Evolutionary conservation across 2,888 invertebrate genomes (phyloP).

Genomic region (Dynastes hyllus): DNA sequence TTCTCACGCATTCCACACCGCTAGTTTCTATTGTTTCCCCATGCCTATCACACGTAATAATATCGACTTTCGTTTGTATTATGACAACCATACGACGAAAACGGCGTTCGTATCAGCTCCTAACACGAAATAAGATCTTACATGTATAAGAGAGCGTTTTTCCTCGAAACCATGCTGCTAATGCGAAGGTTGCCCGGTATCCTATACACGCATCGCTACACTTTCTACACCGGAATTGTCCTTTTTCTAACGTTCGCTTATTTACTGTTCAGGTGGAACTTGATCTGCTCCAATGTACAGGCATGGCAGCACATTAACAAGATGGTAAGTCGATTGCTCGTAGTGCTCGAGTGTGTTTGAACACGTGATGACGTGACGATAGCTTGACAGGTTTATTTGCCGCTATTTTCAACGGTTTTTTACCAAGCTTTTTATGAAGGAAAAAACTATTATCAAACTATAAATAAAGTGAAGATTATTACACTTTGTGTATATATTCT

Average conservation of each 20-base stretch:
- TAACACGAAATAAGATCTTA: constrained; percentile 18
- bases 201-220: constrained; percentile 65
- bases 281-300: constrained; percentile 75
- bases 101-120: background rate
- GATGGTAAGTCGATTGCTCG: constrained; percentile 71
- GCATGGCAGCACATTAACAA: constrained; percentile 75
- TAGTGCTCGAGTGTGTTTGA: constrained; percentile 22
- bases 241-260: constrained; percentile 69
- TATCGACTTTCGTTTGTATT: constrained; percentile 1
- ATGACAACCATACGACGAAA: constrained; percentile 8
- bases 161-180: constrained; percentile 49
- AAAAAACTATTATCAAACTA: no score
- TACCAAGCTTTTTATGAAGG: background rate
- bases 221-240: constrained; percentile 65
- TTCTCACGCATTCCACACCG: constrained; percentile 10
- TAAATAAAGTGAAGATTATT: no score
- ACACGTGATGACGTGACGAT: constrained; percentile 6
- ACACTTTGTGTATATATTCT: no score
- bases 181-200: constrained; percentile 64
- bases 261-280: constrained; percentile 74
- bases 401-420: constrained; percentile 10
- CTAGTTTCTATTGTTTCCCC: constrained; percentile 5
- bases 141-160: background rate
- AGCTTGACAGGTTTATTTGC: constrained; percentile 46
- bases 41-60: background rate